Evolutionary conservation across 2,113 vertebrate species (phyloP).

Genomic region (Menidia beryllina): DNA sequence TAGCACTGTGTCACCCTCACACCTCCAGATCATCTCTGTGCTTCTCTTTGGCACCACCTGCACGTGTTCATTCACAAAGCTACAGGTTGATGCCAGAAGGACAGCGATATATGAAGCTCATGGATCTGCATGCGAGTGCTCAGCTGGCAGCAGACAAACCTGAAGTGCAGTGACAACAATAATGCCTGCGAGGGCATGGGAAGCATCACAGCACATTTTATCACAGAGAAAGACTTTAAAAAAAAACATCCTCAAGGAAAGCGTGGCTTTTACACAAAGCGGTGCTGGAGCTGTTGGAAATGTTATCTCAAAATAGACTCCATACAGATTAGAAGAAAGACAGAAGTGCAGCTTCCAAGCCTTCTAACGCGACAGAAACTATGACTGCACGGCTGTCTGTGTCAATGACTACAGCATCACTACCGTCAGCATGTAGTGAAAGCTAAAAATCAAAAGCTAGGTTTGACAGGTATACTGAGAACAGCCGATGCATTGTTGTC

Average conservation of each 20-base stretch:
- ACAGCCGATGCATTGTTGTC: background rate
- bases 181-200: constrained; percentile 9
- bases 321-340: background rate
- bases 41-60: constrained; percentile 18
- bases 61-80: constrained; percentile 14
- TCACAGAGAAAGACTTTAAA: constrained; percentile 9
- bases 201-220: constrained; percentile 38
- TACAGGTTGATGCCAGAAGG: constrained; percentile 12
- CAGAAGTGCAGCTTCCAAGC: constrained; percentile 7
- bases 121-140: constrained; percentile 30
- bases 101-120: constrained; percentile 23
- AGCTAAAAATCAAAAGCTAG: background rate
- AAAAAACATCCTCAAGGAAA: constrained; percentile 35
- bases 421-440: constrained; percentile 7
- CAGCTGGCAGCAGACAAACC: constrained; percentile 31
- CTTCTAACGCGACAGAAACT: constrained; percentile 19
- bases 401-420: constrained; percentile 6
- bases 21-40: background rate
- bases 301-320: constrained; percentile 53
- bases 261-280: constrained; percentile 52
- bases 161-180: constrained; percentile 18
- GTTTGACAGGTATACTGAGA: no score
- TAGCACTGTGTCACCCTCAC: constrained; percentile 23
- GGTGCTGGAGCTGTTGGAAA: constrained; percentile 30
- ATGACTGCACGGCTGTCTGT: constrained; percentile 4